Base-by-base conservation (phyloP, 2,113 vertebrate species). In the Oncorhynchus tshawytscha region DNA sequence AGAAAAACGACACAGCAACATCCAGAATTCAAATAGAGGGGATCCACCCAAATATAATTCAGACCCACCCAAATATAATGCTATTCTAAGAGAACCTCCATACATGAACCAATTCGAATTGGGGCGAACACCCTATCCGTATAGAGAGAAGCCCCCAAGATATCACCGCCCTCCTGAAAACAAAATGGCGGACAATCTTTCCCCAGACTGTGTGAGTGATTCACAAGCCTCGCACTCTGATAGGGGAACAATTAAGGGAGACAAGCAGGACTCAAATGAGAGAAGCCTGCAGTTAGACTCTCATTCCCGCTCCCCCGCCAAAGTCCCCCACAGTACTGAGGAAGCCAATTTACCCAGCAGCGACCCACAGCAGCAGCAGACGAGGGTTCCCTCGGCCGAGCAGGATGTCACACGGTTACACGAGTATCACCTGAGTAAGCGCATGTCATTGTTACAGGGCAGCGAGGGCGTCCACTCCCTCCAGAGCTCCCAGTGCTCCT, bases 401-500 rank as follows among this genome's bases (percentile, higher is more conserved):
- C 95, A 95, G 74, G 92, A 93, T 0, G 88, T 95, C 72, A 83
- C 95, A 25, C 92, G 91, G 72, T 85, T 96, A 31, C 97, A 96
- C 73, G 97, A 99, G 27, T 97, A 96, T 91, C 96, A 98, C 72
- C 84, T 97, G 89, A 93, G 93, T 89, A 99, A 98, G 89, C 95
- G 96, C 59, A 96, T 98, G 96, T 98, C 96, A 1, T 97, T 96
- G 0, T 87, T 98, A 77, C 98, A 98, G 84, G 97, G 95, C 0
- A 97, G 95, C 0, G 96, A 99, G 88, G 96, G 95, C 22, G 91
- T 94, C 81, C 95, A 97, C 88, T 97, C 96, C 0, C 94, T 99
- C 31, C 97, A 99, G 84, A 96, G 96, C 78, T 99, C 98, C 0
- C 97, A 99, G 79, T 96, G 96, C 87, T 99, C 98, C 13, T 99